Evolutionary conservation across 2,113 vertebrate species (phyloP).

Genomic region (Nesogale talazaci): DNA sequence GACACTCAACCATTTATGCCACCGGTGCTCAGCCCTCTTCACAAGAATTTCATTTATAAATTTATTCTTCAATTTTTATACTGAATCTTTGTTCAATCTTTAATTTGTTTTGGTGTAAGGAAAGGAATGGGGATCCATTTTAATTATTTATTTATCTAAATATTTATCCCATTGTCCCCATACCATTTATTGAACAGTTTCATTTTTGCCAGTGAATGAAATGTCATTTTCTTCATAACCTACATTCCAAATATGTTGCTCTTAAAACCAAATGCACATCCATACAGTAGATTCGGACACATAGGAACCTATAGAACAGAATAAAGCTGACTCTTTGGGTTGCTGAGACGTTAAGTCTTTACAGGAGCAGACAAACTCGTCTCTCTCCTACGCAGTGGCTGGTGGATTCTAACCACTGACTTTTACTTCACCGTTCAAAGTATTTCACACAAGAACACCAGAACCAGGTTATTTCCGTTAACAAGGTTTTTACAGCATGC

Average conservation of each 20-base stretch:
- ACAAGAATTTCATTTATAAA: neutral
- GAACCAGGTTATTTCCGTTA: slow-evolving; percentile 9
- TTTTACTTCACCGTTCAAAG: too few relatives aligned
- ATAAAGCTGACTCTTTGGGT: too few relatives aligned
- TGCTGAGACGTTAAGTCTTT: too few relatives aligned
- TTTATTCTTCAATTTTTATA: slow-evolving; percentile 14
- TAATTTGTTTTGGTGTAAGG: neutral
- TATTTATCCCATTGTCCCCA: slow-evolving; percentile 8
- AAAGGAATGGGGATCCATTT: neutral
- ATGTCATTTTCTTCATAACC: slow-evolving; percentile 4
- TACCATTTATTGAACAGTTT: slow-evolving; percentile 14
- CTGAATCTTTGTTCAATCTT: slow-evolving; percentile 11
- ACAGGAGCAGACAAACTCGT: too few relatives aligned
- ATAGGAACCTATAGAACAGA: too few relatives aligned
- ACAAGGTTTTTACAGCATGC: neutral
- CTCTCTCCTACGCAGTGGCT: too few relatives aligned
- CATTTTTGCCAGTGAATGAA: slow-evolving; percentile 8
- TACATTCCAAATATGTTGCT: neutral
- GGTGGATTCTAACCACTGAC: too few relatives aligned
- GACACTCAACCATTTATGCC: too few relatives aligned
- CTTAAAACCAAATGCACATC: too few relatives aligned
- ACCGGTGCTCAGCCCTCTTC: too few relatives aligned
- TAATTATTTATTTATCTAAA: slow-evolving; percentile 49
- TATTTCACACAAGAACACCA: too few relatives aligned
- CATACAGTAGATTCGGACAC: too few relatives aligned